Percentiles rank a stretch among this genome's conserved stretches.
Conservation (phyloP, 2,888 invertebrate genomes). For the Epistrophe grossulariae region DNA sequence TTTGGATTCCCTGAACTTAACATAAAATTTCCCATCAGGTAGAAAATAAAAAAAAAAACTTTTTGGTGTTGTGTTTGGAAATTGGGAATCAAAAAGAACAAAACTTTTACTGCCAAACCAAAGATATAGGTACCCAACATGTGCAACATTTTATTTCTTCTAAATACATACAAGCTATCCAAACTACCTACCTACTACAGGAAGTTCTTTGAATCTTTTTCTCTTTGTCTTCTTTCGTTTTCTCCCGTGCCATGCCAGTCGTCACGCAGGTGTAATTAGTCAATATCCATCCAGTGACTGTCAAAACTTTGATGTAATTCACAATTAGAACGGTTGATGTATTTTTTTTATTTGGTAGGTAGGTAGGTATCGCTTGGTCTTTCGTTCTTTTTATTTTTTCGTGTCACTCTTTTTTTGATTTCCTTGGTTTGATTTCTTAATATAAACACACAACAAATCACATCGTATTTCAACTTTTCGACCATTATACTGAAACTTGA, state of each 20-base stretch:
- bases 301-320: constrained; percentile 34
- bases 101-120: neutral
- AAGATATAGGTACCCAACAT: neutral
- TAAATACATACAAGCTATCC: neutral
- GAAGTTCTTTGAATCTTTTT: constrained; percentile 29
- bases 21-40: constrained; percentile 58
- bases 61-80: neutral
- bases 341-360: neutral
- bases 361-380: neutral
- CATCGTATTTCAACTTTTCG: constrained; percentile 31
- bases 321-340: constrained; percentile 61
- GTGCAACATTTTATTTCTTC: constrained; percentile 42
- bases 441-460: neutral
- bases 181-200: neutral
- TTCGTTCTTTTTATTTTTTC: constrained; percentile 9
- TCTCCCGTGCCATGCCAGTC: neutral
- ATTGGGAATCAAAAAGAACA: constrained; percentile 6
- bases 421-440: constrained; percentile 20
- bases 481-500: constrained; percentile 60
- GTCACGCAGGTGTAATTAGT: constrained; percentile 70
- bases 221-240: neutral
- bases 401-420: constrained; percentile 22
- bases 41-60: no score
- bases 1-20: constrained; percentile 33
- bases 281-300: constrained; percentile 56